Conservation (phyloP, 2,797 vertebrate genomes). For the Tympanoctomys barrerae region DNA sequence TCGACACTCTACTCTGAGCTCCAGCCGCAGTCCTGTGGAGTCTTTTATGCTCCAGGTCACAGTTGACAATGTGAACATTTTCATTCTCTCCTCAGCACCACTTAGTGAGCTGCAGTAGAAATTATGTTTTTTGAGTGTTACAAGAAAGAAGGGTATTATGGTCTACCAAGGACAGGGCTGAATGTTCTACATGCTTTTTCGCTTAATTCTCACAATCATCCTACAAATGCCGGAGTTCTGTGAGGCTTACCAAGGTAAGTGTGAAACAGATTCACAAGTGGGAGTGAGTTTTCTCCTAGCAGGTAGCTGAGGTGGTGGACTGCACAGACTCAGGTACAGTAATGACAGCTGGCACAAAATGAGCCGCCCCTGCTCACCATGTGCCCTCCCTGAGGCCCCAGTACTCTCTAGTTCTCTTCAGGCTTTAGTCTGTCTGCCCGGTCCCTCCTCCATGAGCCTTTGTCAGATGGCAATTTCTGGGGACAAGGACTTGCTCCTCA, state of each 20-base stretch:
- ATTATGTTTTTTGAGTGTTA: neutral
- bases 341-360: neutral
- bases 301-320: neutral
- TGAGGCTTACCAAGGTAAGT: neutral
- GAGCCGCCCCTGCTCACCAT: neutral
- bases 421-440: neutral
- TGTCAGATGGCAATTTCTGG: conserved; percentile 11
- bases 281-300: neutral
- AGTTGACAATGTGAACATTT: neutral
- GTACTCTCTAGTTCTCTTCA: neutral
- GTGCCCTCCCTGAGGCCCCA: neutral
- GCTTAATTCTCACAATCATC: neutral
- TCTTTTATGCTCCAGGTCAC: neutral
- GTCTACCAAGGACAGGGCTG: neutral
- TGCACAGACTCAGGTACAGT: neutral
- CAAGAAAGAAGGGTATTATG: neutral
- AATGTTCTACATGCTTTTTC: neutral
- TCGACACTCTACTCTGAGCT: neutral
- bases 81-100: neutral
- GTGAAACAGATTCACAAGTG: neutral
- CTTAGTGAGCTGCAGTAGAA: conserved; percentile 25
- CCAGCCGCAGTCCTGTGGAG: neutral
- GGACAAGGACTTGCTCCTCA: neutral
- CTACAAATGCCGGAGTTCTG: neutral
- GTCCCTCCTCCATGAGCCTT: neutral